Evolutionary conservation across 1,140 invertebrate genomes (phyloP), one percentile per base, ranked within the genome.

Genomic region (Drosophila carrolli): DNA sequence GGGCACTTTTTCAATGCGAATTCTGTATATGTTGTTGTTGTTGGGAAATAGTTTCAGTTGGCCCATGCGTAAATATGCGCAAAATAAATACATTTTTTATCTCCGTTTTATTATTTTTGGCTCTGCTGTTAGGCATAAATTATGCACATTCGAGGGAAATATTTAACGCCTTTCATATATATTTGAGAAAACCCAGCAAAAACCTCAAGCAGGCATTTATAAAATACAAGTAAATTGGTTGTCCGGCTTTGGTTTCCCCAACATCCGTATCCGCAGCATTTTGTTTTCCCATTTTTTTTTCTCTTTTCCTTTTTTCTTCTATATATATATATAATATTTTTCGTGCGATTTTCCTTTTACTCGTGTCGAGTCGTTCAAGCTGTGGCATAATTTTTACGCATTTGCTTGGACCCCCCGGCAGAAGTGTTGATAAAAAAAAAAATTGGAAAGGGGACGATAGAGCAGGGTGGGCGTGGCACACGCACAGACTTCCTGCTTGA

Each of bases 361-460:
- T 70, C 53, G 56, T 73, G 71, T 44, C 56, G 62, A 60, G 44
- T 23, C 68, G 75, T 71, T 78, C 75, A 78, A 78, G 75, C 75
- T 81, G 65, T 81, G 78, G 78, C 78, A 81, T 81, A 81, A 81
- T 81, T 72, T 81, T 73, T 73, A 76, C 78, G 78, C 73, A 76
- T 80, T 80, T 80, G 62, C 76, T 54, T 13, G 62, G 61, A 70
- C 50, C 41, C 62, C 29, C 29, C 35, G 7, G 65, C 51, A 71
- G 40, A 70, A 56, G 72, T 75, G 70, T 75, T 73, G 50, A 73
- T 63, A 63, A 41, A 66, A 65, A 16, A 19, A 40, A 59, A 27
- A 59, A 13, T 14, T 14, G 32, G 29, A 47, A 41, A 13, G 38
- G 59, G 16, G 48, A 29, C 16, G 27, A 11, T 67, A 43, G 19